A percentile compares a stretch with the other conserved stretches of the same genome.
Conservation (phyloP, 2,888 invertebrate genomes). For the Acronicta alni region DNA sequence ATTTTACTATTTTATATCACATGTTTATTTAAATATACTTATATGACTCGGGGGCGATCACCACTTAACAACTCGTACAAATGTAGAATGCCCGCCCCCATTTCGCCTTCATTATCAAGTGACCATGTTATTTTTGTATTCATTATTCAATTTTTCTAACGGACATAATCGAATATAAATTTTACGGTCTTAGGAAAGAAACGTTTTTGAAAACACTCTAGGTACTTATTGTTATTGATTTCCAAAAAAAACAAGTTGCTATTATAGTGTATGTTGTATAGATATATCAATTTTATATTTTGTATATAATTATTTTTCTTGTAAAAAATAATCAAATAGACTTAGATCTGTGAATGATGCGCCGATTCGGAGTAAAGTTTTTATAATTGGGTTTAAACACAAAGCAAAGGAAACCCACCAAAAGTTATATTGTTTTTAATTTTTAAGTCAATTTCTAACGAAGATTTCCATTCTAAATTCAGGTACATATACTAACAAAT, state of each 20-base stretch:
- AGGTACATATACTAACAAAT: conserved; percentile 56
- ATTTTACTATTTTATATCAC: conserved; percentile 56
- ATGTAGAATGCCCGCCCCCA: conserved; percentile 44
- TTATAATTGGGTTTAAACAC: conserved; percentile 61
- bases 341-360: conserved; percentile 79
- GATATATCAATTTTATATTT: conserved; percentile 86
- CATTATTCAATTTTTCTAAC: conserved; percentile 67
- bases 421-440: conserved; percentile 63
- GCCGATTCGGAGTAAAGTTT: conserved; percentile 48
- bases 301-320: conserved; percentile 86
- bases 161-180: conserved; percentile 66
- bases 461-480: conserved; percentile 55
- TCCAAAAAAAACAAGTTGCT: conserved; percentile 72
- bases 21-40: conserved; percentile 45
- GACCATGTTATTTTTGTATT: conserved; percentile 56
- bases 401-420: conserved; percentile 68
- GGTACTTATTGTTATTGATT: conserved; percentile 83
- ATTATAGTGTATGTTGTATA: conserved; percentile 77
- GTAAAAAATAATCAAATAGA: conserved; percentile 85
- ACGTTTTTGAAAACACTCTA: conserved; percentile 67
- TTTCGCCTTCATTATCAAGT: conserved; percentile 45
- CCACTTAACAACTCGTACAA: conserved; percentile 52
- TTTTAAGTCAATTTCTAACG: conserved; percentile 62
- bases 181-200: conserved; percentile 60
- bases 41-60: conserved; percentile 51